Evolutionary conservation across 92 coral and sea anemone species (phyloP), one percentile per base, ranked within the genome.

Genomic region (Epizoanthus stellaris): DNA sequence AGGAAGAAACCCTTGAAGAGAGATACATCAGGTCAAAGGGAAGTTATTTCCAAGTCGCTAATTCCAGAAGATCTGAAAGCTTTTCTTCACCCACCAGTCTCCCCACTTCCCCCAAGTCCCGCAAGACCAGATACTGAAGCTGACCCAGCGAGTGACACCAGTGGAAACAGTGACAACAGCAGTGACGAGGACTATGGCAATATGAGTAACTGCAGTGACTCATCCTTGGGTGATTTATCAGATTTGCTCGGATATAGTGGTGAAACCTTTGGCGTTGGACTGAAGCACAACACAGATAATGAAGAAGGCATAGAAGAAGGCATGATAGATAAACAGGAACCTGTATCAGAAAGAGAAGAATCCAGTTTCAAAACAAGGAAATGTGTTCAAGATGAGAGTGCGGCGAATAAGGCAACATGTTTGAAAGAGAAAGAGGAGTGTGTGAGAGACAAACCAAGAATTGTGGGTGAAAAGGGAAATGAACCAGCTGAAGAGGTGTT

Each of bases 51-150:
- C 72, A 63, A 2, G 21, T 79, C 83, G 42, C 49, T 79, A 45
- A 79, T 79, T 79, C 83, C 83, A 49, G 83, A 79, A 0, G 83
- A 79, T 79, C 40, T 79, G 72, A 53, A 20, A 53, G 16, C 67
- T 43, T 79, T 79, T 79, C 61, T 79, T 45, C 83, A 62, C 65
- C 73, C 83, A 21, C 83, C 83, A 10, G 72, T 79, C 25, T 79
- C 83, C 12, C 83, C 83, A 13, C 83, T 79, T 25, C 83, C 83
- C 15, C 15, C 7, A 63, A 79, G 83, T 25, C 83, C 83, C 8
- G 67, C 53, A 30, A 79, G 58, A 19, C 73, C 43, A 62, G 60
- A 8, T 63, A 14, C 4, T 12, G 58, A 20, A 63, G 67, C 19
- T 4, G 23, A 16, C 20, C 10, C 56, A 49, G 13, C 0, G 39